Evolutionary conservation across 2,113 vertebrate species (phyloP), one percentile per base, ranked within the genome.

Genomic region (Pyxicephalus adspersus): DNA sequence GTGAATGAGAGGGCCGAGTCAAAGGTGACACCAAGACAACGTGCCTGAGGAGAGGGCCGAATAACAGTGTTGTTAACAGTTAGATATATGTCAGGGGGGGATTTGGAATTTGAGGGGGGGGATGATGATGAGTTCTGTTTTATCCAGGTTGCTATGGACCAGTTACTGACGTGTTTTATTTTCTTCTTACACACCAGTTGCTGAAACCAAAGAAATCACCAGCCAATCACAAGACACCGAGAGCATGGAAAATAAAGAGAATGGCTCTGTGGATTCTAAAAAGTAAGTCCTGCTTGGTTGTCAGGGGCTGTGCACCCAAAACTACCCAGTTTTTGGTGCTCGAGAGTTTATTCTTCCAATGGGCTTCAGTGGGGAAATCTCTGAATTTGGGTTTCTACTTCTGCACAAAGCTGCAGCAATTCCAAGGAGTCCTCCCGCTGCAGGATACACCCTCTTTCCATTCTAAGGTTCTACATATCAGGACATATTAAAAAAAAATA

Each of bases 211-310:
- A 87, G 87, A 90, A 81, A 87, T 78, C 84, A 88, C 89, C 87
- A 0, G 86, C 76, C 54, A 89, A 84, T 85, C 86, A 80, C 92
- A 92, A 92, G 86, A 90, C 83, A 88, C 90, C 86, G 86, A 91
- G 93, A 91, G 90, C 90, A 97, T 98, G 97, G 96, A 98, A 92
- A 96, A 94, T 89, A 97, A 96, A 88, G 94, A 95, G 92, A 97
- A 97, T 94, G 96, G 96, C 87, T 96, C 96, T 86, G 89, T 95
- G 88, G 94, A 95, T 90, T 94, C 91, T 83, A 95, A 96, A 95
- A 96, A 95, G 97, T 99, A 93, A 91, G 93, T 87, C 26, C 22
- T 9, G 4, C 19, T 19, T 5, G 26, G 51, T n/a, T 17, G 6
- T 3, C 4, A 16, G 17, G 15, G 23, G 17, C 9, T 5, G 60